Evolutionary conservation across 2,888 invertebrate genomes (phyloP).

Genomic region (Conchocele bisecta): DNA sequence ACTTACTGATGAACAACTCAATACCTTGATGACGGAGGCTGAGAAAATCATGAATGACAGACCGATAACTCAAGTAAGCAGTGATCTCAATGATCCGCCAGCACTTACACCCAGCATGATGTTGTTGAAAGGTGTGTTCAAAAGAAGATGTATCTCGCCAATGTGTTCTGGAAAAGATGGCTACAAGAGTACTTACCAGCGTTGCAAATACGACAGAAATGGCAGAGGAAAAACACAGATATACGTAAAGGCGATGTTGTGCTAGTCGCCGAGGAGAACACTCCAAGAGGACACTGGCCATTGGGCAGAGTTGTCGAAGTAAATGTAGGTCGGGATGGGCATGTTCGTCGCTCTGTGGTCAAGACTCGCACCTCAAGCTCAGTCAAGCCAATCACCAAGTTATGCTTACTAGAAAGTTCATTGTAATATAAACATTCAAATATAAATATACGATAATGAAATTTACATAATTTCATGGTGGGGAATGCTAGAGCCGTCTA

Average conservation of each 20-base stretch:
- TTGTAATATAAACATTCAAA: too few relatives aligned
- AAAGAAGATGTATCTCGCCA: constrained; percentile 14
- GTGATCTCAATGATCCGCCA: not conserved
- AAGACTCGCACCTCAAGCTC: not conserved
- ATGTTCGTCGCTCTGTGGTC: constrained; percentile 24
- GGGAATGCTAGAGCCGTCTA: not conserved
- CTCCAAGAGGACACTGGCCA: constrained; percentile 34
- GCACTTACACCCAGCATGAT: constrained; percentile 12
- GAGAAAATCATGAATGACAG: constrained; percentile 22
- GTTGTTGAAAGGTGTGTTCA: constrained; percentile 5
- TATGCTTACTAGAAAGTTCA: not conserved
- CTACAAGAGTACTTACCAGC: constrained; percentile 17
- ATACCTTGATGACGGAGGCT: not conserved
- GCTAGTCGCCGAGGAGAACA: constrained; percentile 1
- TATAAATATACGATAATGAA: not conserved
- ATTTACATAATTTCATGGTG: not conserved
- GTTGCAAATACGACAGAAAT: constrained; percentile 20
- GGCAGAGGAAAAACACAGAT: constrained; percentile 1
- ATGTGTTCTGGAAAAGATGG: constrained; percentile 36
- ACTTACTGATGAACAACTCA: constrained; percentile 9
- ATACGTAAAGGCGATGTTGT: not conserved
- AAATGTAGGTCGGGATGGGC: constrained; percentile 27
- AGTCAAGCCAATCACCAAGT: not conserved
- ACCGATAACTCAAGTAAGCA: constrained; percentile 5
- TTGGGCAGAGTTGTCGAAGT: constrained; percentile 31